phyloP scores from a whole-genome alignment of 2,888 invertebrate genomes.

The Hydriomena furcata region DNA sequence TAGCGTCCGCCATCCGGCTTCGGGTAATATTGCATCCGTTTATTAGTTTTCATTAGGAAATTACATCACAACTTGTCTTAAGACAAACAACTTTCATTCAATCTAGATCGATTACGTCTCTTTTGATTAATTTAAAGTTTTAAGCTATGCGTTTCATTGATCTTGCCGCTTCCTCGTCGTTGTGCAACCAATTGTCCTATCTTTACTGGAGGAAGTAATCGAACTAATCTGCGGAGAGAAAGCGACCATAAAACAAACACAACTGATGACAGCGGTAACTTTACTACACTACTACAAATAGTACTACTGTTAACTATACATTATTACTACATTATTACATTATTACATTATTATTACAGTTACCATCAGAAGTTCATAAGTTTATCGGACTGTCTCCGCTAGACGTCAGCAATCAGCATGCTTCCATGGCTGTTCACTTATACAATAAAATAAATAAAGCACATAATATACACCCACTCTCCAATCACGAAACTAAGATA shows the following conservation, averaged over 20 bases:
- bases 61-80: constrained; percentile 15
- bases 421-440: too few species aligned
- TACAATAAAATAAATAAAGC: too few species aligned
- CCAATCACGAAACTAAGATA: too few species aligned
- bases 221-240: constrained; percentile 8
- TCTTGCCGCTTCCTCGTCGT: constrained; percentile 2
- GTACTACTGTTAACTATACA: not conserved
- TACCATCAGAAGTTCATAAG: too few species aligned
- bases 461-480: too few species aligned
- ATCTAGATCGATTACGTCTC: constrained; percentile 15
- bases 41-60: constrained; percentile 8
- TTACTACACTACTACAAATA: constrained; percentile 1
- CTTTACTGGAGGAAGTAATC: constrained; percentile 16
- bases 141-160: constrained; percentile 16
- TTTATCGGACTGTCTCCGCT: too few species aligned
- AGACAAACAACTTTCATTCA: constrained; percentile 18
- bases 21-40: constrained; percentile 5
- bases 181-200: constrained; percentile 17
- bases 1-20: not conserved
- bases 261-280: not conserved
- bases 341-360: too few species aligned
- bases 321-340: too few species aligned
- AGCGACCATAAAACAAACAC: constrained; percentile 2
- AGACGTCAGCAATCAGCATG: too few species aligned
- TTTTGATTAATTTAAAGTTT: constrained; percentile 9